Percentiles rank a stretch among this genome's conserved stretches.
Evolutionary conservation across 2,888 invertebrate species (phyloP).

Genomic region (Pollenia griseotomentosa): DNA sequence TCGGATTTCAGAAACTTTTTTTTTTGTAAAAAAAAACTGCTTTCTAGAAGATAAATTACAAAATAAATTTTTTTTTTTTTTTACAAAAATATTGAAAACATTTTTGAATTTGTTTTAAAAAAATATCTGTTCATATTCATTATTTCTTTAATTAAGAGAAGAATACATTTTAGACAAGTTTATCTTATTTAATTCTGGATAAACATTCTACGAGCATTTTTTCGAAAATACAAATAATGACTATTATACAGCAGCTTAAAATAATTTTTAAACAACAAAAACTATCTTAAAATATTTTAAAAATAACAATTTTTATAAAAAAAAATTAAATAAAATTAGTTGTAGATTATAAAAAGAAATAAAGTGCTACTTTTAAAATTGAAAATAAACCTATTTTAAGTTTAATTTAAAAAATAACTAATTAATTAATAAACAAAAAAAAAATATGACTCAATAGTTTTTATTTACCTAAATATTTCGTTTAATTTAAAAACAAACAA

Average conservation of each 20-base stretch:
- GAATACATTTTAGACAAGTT: too few relatives aligned
- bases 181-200: not conserved
- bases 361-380: conserved; percentile 66
- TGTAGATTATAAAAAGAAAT: conserved; percentile 9
- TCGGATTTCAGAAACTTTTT: too few relatives aligned
- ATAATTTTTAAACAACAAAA: not conserved
- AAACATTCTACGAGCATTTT: conserved; percentile 1
- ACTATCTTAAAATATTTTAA: not conserved
- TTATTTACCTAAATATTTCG: conserved; percentile 52
- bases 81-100: too few relatives aligned
- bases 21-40: too few relatives aligned
- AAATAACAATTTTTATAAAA: conserved; percentile 4
- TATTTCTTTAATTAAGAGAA: too few relatives aligned
- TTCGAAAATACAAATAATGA: conserved; percentile 13
- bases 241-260: conserved; percentile 47
- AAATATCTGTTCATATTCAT: too few relatives aligned
- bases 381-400: conserved; percentile 43
- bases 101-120: too few relatives aligned
- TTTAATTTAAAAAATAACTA: conserved; percentile 40
- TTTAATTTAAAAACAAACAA: conserved; percentile 55
- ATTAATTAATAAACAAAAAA: conserved; percentile 29
- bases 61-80: too few relatives aligned
- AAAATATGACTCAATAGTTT: conserved; percentile 68
- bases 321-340: conserved; percentile 26
- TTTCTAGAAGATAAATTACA: too few relatives aligned